Base-by-base conservation (phyloP, 2,113 vertebrate species). In the Isichthys henryi region DNA sequence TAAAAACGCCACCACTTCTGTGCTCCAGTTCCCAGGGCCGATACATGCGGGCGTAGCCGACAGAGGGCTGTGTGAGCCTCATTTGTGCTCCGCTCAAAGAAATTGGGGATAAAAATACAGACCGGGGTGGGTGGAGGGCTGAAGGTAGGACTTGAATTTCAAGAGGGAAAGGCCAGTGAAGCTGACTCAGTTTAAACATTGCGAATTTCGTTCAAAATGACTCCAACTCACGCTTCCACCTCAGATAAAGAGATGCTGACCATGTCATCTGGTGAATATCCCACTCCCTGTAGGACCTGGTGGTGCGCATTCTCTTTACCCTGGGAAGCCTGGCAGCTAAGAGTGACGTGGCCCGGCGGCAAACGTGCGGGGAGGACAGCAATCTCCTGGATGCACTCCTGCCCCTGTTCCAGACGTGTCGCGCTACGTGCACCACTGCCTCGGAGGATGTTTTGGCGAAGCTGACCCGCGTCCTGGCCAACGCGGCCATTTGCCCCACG, bases 311-410 rank as follows among this genome's bases (percentile, higher is more conserved):
- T 88, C 91, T 98, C 91, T 99, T 99, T 93, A 96, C 97, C 88
- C 96, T 99, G 83, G 97, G 98, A 88, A 99, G 99, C 93, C 95
- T 99, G 93, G 97, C 97, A 7, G 96, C 96, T 27, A 96, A 96
- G 89, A 96, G 93, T 88, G 93, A 96, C 48, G 93, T 94, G 58
- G 95, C 97, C 27, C 95, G 97, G 3, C 95, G 94, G 92, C 93
- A 93, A 83, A 94, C 99, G 89, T 97, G 95, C 92, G 93, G 93
- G 89, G 95, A 96, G 92, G 56, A 94, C 43, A 94, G 92, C 89
- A 95, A 96, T 89, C 74, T 80, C 15, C 21, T 96, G 91, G 92
- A 92, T 3, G 95, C 95, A 0, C 95, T 99, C 90, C 91, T 97
- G 90, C 91, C 88, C 0, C 92, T 99, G 80, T 97, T 99, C 93